Evolutionary conservation across 1,140 invertebrate genomes (phyloP).

Genomic region (Berghia stephanieae): DNA sequence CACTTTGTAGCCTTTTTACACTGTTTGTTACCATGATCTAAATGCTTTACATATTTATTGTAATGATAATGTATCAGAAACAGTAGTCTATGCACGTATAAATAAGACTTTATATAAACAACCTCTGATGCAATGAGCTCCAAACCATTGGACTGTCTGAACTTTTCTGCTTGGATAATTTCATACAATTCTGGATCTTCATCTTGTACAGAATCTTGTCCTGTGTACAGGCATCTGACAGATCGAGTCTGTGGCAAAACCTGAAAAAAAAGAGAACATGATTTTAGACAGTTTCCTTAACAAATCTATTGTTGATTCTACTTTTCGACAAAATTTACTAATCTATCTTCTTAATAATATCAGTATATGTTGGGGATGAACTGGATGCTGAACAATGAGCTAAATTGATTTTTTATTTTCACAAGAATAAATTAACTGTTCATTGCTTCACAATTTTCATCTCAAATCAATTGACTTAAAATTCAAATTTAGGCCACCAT

Average conservation of each 20-base stretch:
- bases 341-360: not conserved
- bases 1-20: not conserved
- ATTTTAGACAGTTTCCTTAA: not conserved
- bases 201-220: slow-evolving; percentile 50
- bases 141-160: slow-evolving; percentile 83
- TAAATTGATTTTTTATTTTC: no score
- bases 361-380: no score
- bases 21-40: not conserved
- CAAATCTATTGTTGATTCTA: not conserved
- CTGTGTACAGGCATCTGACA: slow-evolving; percentile 47
- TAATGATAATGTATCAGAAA: not conserved
- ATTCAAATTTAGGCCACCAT: no score
- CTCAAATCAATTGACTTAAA: no score
- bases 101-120: slow-evolving; percentile 6
- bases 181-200: slow-evolving; percentile 85
- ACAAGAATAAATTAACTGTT: no score
- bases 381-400: not conserved
- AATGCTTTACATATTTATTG: not conserved
- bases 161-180: slow-evolving; percentile 88
- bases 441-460: no score
- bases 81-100: not conserved
- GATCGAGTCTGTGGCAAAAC: not conserved
- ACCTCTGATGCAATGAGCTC: slow-evolving; percentile 74
- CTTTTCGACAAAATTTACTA: not conserved
- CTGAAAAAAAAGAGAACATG: not conserved